These are phyloP conservation scores for Aphaenogaster floridana DNA, from an alignment of 1,140 invertebrate species.

Conservation along the genomic window DNA sequence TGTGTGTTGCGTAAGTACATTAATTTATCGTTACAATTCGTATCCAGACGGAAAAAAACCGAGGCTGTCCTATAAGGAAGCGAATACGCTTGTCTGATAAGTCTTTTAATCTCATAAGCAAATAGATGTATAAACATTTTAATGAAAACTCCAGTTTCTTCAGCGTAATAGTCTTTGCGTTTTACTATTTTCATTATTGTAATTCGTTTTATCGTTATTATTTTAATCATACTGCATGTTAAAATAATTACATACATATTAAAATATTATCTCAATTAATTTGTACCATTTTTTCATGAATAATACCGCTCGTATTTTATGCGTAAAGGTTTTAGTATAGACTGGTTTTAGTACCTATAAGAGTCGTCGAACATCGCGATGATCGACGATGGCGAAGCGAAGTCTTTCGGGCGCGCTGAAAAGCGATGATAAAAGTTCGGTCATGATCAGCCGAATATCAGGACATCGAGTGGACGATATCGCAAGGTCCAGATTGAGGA, in stretches of 20 bases:
- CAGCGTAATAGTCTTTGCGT: not conserved
- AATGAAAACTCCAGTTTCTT: not conserved
- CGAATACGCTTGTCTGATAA: not conserved
- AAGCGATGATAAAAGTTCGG: slow-evolving; percentile 39
- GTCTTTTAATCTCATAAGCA: not conserved
- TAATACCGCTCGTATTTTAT: not conserved
- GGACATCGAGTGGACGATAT: slow-evolving; percentile 45
- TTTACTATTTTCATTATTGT: not conserved
- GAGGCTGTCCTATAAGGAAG: not conserved
- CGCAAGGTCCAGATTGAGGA: not conserved
- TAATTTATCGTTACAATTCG: slow-evolving; percentile 21
- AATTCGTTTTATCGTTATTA: not conserved
- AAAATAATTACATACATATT: not conserved
- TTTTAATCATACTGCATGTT: not conserved
- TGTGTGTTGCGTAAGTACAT: slow-evolving; percentile 14
- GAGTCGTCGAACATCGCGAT: not conserved
- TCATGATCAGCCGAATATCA: slow-evolving; percentile 40
- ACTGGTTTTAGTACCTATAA: too few relatives aligned
- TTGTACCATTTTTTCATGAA: not conserved
- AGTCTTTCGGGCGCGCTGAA: not conserved
- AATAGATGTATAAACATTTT: not conserved
- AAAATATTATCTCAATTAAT: slow-evolving; percentile 13
- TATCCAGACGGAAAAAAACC: not conserved
- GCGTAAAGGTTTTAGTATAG: too few relatives aligned
- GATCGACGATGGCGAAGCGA: not conserved